These are phyloP conservation scores for Athene cunicularia DNA, from an alignment of 2,113 vertebrate species.

Conservation along the genomic window DNA sequence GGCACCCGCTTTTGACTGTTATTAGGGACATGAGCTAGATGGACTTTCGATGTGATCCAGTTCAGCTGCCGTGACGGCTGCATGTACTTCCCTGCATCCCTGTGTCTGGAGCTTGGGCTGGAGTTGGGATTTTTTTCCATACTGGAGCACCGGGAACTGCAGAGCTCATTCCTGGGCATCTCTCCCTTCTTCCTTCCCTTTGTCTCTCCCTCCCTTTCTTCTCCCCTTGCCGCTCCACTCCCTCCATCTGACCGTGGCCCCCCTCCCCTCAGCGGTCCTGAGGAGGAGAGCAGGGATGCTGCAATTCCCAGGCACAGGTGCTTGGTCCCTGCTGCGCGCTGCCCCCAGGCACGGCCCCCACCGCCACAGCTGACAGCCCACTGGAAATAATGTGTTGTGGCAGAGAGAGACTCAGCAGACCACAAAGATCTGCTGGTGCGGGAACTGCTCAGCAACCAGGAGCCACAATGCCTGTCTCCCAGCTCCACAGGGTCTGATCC, in stretches of 20 bases:
- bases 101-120: background rate
- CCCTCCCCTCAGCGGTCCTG: constrained; percentile 54
- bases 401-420: constrained; percentile 80
- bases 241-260: background rate
- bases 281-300: constrained; percentile 51
- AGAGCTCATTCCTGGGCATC: background rate
- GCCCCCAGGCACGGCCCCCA: constrained; percentile 69
- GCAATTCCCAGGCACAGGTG: constrained; percentile 87
- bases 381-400: constrained; percentile 88
- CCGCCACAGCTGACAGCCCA: constrained; percentile 74
- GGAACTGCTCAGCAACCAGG: constrained; percentile 61
- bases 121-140: background rate
- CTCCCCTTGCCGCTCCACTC: background rate
- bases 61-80: background rate
- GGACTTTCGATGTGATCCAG: background rate
- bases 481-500: background rate
- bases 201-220: constrained; percentile 56
- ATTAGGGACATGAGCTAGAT: background rate
- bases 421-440: constrained; percentile 74
- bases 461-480: constrained; percentile 49
- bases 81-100: background rate
- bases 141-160: background rate
- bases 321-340: constrained; percentile 55
- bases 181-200: constrained; percentile 1
- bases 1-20: background rate